Base-by-base conservation (phyloP, 2,888 invertebrate genomes). In the Ophion ellenae region DNA sequence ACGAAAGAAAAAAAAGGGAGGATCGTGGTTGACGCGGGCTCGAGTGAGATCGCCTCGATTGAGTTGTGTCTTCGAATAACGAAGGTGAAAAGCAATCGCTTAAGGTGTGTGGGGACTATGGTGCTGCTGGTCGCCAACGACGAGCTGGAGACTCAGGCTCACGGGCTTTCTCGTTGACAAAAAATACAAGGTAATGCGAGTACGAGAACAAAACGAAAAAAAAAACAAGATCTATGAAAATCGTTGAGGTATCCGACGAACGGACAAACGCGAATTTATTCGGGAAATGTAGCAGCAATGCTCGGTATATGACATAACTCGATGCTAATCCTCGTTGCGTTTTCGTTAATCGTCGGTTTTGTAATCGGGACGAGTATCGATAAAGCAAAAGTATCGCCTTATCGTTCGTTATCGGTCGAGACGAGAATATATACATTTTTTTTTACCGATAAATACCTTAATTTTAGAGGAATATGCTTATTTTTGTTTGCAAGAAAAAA, bases 51-150 rank as follows among this genome's bases (percentile, higher is more conserved):
- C 57, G 9, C 24, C 64, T 47, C 66, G 20, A 73, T 81, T 77
- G 57, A 67, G 53, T 53, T 73, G 61, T 69, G 70, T 64, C 36
- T 70, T 75, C 66, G 53, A 53, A 53, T 53, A 83, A 83, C 87
- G 86, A 86, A 82, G 77, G 84, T 78, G 79, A 83, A 84, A 84
- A 86, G 85, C 87, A 85, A 85, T 86, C 84, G 87, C 86, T 53
- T 78, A 87, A 81, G 83, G 77, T 86, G 88, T 88, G 53, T 53
- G 53, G 53, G 88, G 87, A 88, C 87, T 86, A 84, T 86, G 86
- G 80, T 81, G 87, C 83, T 83, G 80, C 78, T 88, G 78, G 69
- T 73, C 81, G 73, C n/a, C 71, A 20, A 59, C 69, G 73, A 84
- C 63, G 71, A 86, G 77, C 75, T 71, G 80, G 86, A 85, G 86